Conservation (phyloP, 2,888 invertebrate species). For the Platycheirus rosarum region DNA sequence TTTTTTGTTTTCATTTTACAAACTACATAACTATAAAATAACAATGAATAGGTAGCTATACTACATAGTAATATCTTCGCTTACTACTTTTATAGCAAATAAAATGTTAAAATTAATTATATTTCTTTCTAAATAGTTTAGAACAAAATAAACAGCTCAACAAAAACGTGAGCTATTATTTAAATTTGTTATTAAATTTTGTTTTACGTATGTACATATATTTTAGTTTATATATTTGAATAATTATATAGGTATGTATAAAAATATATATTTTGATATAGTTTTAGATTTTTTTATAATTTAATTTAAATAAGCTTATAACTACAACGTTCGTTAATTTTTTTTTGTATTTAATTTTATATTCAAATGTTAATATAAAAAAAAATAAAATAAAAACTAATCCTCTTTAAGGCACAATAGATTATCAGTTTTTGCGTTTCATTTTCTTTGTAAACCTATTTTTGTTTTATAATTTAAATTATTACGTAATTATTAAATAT, state of each 20-base stretch:
- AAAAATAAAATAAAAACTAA: slow-evolving; percentile 59
- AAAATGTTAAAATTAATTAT: slow-evolving; percentile 41
- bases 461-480: slow-evolving; percentile 19
- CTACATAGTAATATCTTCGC: slow-evolving; percentile 73
- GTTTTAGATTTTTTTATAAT: slow-evolving; percentile 58
- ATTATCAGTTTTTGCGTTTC: slow-evolving; percentile 61
- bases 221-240: slow-evolving; percentile 47
- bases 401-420: slow-evolving; percentile 70
- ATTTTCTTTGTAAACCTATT: slow-evolving; percentile 52
- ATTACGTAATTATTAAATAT: slow-evolving; percentile 63
- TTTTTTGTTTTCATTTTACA: slow-evolving; percentile 45
- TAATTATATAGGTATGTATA: slow-evolving; percentile 75
- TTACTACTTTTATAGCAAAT: slow-evolving; percentile 54
- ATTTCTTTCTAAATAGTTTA: slow-evolving; percentile 58
- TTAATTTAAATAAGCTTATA: slow-evolving; percentile 79
- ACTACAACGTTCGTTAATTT: slow-evolving; percentile 60
- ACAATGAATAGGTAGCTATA: slow-evolving; percentile 71
- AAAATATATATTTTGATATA: slow-evolving; percentile 75
- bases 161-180: slow-evolving; percentile 82
- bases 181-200: slow-evolving; percentile 18
- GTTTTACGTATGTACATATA: slow-evolving; percentile 29
- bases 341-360: slow-evolving; percentile 25
- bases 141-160: slow-evolving; percentile 79
- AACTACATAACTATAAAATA: slow-evolving; percentile 65
- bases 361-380: slow-evolving; percentile 31